Base-by-base conservation (phyloP, 2,113 vertebrate species). In the Grammomys dolichurus region DNA sequence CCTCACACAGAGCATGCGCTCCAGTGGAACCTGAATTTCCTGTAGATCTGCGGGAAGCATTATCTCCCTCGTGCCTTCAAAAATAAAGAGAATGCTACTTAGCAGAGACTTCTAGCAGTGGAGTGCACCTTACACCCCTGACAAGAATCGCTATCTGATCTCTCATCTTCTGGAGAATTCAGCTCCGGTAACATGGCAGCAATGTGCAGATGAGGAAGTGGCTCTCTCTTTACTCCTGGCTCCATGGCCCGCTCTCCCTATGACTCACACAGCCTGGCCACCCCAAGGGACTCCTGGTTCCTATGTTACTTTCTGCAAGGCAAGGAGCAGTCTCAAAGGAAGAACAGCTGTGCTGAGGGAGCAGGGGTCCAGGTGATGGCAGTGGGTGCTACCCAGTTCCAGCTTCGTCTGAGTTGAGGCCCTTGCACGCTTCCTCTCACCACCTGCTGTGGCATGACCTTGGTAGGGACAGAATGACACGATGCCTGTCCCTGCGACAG, bases 271-370 rank as follows among this genome's bases (percentile, higher is more conserved):
- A 36, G 85, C 46, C 48, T 2, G 5, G 69, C 51, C 84, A 4
- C 93, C 26, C 0, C 0, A 9, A 12, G 4, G 36, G 28, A 78
- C 97, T 91, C 86, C 48, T 87, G 95, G 81, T 92, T 97, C 97
- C 97, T 94, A 85, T 24, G 46, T 20, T 7, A 17, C 88, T 95
- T 96, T 95, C 96, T 93, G 92, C 93, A 92, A 82, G 7, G 0
- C 8, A 19, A 16, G 58, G 92, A 81, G 93, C 2, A 5, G 51
- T 28, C 72, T 28, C n/a, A 5, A 40, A 33, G 70, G 65, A 54
- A 94, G 85, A 70, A 58, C 4, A 0, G 0, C 24, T 0, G 13
- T 95, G 93, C 78, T 54, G 11, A 33, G 90, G 85, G 97, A 91
- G 73, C 31, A 80, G 22, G 36, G 16, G 11, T 36, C 54, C 60